Evolutionary conservation across 2,888 invertebrate genomes (phyloP).

Genomic region (Caprella mutica): DNA sequence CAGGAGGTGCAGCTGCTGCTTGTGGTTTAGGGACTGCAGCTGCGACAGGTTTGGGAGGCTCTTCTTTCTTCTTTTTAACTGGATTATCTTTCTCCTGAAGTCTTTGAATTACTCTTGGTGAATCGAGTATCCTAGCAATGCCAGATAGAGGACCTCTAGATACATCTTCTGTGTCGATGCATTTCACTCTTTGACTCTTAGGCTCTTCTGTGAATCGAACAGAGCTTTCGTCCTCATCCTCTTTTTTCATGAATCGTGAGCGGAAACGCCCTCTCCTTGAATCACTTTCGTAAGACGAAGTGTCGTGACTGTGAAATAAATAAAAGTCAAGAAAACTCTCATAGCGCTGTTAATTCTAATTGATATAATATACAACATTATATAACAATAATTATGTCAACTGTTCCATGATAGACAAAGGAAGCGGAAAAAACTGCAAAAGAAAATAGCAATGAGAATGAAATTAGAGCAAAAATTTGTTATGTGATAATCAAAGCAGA

Average conservation of each 20-base stretch:
- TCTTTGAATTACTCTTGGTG: constrained; percentile 76
- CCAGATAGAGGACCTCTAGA: constrained; percentile 69
- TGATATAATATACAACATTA: not conserved
- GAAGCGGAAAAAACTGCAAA: no score
- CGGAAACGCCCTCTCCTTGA: constrained; percentile 54
- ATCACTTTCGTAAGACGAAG: constrained; percentile 46
- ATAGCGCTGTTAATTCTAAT: not conserved
- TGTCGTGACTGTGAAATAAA: constrained; percentile 9
- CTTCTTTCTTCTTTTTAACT: constrained; percentile 43
- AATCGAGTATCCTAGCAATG: constrained; percentile 73
- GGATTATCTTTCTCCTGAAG: constrained; percentile 65
- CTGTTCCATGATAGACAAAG: not conserved
- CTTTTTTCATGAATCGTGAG: constrained; percentile 52
- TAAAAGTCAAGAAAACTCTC: not conserved
- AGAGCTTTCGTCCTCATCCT: constrained; percentile 32
- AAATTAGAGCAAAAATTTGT: no score
- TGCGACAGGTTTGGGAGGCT: constrained; percentile 42
- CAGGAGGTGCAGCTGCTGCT: constrained; percentile 28
- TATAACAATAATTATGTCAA: not conserved
- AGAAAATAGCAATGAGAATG: no score
- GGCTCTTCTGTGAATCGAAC: constrained; percentile 33
- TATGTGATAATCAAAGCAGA: not conserved
- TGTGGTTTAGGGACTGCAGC: constrained; percentile 33
- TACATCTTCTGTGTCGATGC: constrained; percentile 79
- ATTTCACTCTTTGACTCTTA: constrained; percentile 50